A percentile compares a stretch with the other conserved stretches of the same genome.
phyloP scores from a whole-genome alignment of 1,140 invertebrate genomes.

The Conus betulinus region DNA sequence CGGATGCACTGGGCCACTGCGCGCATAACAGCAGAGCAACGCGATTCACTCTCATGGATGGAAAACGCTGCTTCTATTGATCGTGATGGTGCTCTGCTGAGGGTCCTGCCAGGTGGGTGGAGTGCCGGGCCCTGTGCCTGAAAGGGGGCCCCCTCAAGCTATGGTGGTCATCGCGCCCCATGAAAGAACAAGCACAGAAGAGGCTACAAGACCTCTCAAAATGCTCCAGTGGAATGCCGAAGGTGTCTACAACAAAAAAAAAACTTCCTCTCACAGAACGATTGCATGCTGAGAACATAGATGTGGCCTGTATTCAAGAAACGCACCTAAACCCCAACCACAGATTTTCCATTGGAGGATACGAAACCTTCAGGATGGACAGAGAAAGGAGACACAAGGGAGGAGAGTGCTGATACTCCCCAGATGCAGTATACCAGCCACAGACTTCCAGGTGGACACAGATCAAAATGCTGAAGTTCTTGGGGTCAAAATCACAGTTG shows the following conservation, averaged over 20 bases:
- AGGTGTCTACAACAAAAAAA: conserved; percentile 12
- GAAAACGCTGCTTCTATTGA: too few relatives aligned
- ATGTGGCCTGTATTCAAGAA: conserved; percentile 33
- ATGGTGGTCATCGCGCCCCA: too few relatives aligned
- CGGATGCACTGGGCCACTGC: too few relatives aligned
- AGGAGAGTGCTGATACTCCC: conserved; percentile 23
- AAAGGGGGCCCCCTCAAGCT: too few relatives aligned
- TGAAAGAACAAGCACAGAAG: not conserved
- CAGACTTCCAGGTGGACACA: not conserved
- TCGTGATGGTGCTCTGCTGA: too few relatives aligned
- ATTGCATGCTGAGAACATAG: not conserved
- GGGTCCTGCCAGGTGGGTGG: too few relatives aligned
- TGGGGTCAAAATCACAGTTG: not conserved
- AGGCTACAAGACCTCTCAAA: too few relatives aligned
- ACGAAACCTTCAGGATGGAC: conserved; percentile 14
- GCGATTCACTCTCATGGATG: too few relatives aligned
- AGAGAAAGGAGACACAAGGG: conserved; percentile 27
- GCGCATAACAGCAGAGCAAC: too few relatives aligned
- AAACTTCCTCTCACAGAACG: not conserved
- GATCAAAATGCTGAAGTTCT: not conserved
- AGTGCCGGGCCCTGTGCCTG: too few relatives aligned
- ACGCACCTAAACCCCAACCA: not conserved
- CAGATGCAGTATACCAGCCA: not conserved
- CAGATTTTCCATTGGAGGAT: conserved; percentile 5
- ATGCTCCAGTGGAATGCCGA: too few relatives aligned